These are phyloP conservation scores for Atrichornis clamosus DNA, from an alignment of 2,113 vertebrate species.

Conservation along the genomic window DNA sequence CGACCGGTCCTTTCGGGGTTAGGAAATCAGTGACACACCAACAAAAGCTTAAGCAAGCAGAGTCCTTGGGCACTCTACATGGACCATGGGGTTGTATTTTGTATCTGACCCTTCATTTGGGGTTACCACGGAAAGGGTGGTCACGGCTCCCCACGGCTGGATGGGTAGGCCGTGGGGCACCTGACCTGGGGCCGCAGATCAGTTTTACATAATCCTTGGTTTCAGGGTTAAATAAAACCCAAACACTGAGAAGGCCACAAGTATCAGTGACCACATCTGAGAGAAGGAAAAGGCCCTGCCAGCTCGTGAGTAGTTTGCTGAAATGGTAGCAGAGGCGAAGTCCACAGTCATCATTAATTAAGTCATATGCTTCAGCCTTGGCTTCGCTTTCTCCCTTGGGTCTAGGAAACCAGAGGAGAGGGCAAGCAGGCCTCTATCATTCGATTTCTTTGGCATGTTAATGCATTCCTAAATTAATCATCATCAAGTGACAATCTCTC, in stretches of 20 bases:
- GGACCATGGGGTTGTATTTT: not conserved
- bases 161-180: not conserved
- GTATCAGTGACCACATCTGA: slow-evolving; percentile 2
- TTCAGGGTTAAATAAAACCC: not conserved
- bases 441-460: slow-evolving; percentile 66
- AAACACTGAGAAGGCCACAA: not conserved
- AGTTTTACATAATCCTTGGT: not conserved
- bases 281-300: not conserved
- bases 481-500: slow-evolving; percentile 65
- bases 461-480: slow-evolving; percentile 69
- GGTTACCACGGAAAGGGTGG: not conserved
- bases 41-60: not conserved
- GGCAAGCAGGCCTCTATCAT: slow-evolving; percentile 57
- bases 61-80: not conserved
- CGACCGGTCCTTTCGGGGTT: not conserved
- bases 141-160: accelerated
- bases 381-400: slow-evolving; percentile 40
- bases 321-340: slow-evolving; percentile 63
- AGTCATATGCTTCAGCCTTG: slow-evolving; percentile 59
- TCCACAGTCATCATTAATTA: slow-evolving; percentile 66
- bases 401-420: slow-evolving; percentile 57
- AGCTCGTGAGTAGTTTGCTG: slow-evolving; percentile 5
- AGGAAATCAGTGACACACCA: not conserved
- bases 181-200: not conserved
- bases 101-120: not conserved